These are phyloP conservation scores for Novumbra hubbsi DNA, from an alignment of 2,797 vertebrate genomes.

Conservation along the genomic window DNA sequence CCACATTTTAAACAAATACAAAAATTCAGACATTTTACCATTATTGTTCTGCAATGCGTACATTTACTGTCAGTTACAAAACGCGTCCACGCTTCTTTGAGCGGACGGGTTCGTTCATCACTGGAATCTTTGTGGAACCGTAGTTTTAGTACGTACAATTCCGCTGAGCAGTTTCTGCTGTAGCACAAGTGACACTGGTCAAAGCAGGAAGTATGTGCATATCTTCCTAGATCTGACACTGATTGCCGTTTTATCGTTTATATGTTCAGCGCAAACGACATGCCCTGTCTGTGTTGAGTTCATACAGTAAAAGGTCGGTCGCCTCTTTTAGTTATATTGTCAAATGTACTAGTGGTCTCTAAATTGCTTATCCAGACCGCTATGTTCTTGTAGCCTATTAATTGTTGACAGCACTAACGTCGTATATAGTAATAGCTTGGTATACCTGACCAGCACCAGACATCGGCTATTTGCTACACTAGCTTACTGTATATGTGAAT, in stretches of 20 bases:
- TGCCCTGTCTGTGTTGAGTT: slow-evolving; percentile 27
- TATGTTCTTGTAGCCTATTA: not conserved
- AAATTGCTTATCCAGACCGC: slow-evolving; percentile 2
- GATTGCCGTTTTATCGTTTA: slow-evolving; percentile 47
- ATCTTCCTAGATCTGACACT: slow-evolving; percentile 42
- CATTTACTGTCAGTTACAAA: no score
- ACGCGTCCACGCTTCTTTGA: no score
- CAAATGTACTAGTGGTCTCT: not conserved
- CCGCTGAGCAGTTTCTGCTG: slow-evolving; percentile 46
- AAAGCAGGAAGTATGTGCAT: slow-evolving; percentile 73
- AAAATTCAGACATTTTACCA: no score
- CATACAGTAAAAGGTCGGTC: slow-evolving; percentile 60
- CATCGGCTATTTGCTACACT: not conserved
- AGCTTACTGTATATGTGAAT: not conserved
- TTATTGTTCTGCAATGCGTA: no score
- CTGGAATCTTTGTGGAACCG: slow-evolving; percentile 44
- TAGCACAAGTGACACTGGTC: slow-evolving; percentile 62
- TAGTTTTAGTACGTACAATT: not conserved
- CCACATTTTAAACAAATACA: no score
- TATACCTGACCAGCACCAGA: not conserved
- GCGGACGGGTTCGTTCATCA: no score
- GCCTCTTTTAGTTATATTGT: slow-evolving; percentile 12
- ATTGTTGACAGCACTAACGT: no score
- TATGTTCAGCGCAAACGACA: slow-evolving; percentile 3
- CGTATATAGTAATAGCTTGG: no score